Evolutionary conservation across 2,113 vertebrate genomes (phyloP).

Genomic region (Micronycteris hirsuta): DNA sequence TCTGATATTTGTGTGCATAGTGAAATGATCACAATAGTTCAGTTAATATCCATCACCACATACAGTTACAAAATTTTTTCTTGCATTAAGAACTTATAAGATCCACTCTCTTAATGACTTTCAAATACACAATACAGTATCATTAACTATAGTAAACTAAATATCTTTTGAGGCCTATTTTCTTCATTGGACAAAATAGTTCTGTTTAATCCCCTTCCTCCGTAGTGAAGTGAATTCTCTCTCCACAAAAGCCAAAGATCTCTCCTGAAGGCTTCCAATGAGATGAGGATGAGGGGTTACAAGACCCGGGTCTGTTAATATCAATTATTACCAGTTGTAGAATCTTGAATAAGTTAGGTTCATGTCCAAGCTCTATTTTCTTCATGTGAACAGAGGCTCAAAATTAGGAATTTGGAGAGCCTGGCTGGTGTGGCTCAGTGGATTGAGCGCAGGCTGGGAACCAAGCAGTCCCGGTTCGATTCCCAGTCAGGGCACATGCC

Average conservation of each 20-base stretch:
- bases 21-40: background rate
- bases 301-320: background rate
- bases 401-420: background rate
- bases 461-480: too few species aligned
- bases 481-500: too few species aligned
- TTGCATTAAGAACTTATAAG: background rate
- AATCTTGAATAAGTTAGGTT: background rate
- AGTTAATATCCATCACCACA: background rate
- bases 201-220: background rate
- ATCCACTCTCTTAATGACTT: background rate
- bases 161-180: background rate
- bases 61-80: background rate
- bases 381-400: constrained; percentile 3
- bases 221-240: background rate
- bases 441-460: too few species aligned
- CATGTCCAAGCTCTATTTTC: background rate
- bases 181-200: background rate
- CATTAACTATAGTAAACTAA: background rate
- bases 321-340: background rate
- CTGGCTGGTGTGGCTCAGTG: too few species aligned
- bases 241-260: background rate
- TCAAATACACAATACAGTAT: background rate
- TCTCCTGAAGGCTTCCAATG: background rate
- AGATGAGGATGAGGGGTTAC: background rate
- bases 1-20: background rate